Evolutionary conservation across 2,113 vertebrate genomes (phyloP), one percentile per base, ranked within the genome.

Genomic region (Coptodon bakossiorum): DNA sequence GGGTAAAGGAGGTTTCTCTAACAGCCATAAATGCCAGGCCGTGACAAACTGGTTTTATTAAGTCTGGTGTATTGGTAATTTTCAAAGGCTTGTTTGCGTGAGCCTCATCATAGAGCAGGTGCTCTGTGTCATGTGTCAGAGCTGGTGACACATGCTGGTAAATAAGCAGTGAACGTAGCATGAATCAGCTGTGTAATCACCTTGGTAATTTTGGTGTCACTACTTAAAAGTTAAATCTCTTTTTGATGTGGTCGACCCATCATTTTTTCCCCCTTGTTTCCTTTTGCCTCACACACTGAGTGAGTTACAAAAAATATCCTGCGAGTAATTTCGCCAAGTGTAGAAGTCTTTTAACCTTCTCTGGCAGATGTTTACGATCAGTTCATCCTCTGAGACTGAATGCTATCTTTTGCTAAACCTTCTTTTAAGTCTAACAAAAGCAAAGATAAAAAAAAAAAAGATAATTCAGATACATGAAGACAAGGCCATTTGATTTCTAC

Each of bases 151-250:
- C 87, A 90, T 82, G 89, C 88, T 90, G 88, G 56, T 85, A 66
- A 88, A 79, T 7, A 82, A 40, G 17, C 66, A 63, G 83, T 83
- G 84, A 89, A 76, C 45, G 53, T 85, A 57, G 85, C 40, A 89
- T 93, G 92, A 93, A 84, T 94, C 91, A 93, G 80, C 82, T 85
- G 71, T 81, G 84, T 86, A 84, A 86, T 89, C 76, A 86, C 50
- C 81, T 87, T 90, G 86, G 82, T 84, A 52, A 87, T 92, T 81
- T 84, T 84, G 17, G 84, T 82, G 84, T 81, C 27, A 83, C 82
- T 7, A 17, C 83, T 92, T 93, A 91, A 93, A 93, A 93, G 91
- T 80, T 14, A 34, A 54, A 56, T 61, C 43, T 56, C 63, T 52
- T 63, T 90, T 87, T 91, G 66, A 92, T 94, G 86, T 88, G 88